phyloP scores from a whole-genome alignment of 2,113 vertebrate species.

The Dissostichus mawsoni region DNA sequence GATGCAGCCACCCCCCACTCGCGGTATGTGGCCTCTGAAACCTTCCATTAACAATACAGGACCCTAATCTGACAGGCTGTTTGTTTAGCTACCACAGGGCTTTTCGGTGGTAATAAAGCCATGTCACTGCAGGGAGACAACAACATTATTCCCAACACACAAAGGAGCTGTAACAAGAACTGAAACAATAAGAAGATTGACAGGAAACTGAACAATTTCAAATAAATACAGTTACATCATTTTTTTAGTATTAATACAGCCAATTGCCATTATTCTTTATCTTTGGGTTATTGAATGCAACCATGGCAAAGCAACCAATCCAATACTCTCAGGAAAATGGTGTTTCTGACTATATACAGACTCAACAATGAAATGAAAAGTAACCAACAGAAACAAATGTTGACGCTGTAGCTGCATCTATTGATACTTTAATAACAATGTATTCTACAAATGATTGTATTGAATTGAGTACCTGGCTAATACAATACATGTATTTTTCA shows the following conservation, averaged over 20 bases:
- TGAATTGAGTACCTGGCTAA: neutral
- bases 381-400: neutral
- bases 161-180: neutral
- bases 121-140: constrained; percentile 3
- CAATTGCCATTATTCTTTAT: no score
- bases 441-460: no score
- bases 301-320: neutral
- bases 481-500: neutral
- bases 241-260: neutral
- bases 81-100: constrained; percentile 41
- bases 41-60: constrained; percentile 47
- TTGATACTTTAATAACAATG: neutral
- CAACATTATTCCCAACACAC: neutral
- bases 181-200: neutral
- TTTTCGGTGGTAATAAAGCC: constrained; percentile 51
- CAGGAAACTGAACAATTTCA: neutral
- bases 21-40: constrained; percentile 28
- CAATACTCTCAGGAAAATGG: neutral
- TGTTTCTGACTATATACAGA: neutral
- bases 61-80: constrained; percentile 37
- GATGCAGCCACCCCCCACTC: constrained; percentile 12
- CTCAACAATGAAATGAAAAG: neutral
- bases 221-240: neutral
- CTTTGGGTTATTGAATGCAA: neutral
- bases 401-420: neutral